phyloP scores from a whole-genome alignment of 1,140 invertebrate species.

The Psix sp. region DNA sequence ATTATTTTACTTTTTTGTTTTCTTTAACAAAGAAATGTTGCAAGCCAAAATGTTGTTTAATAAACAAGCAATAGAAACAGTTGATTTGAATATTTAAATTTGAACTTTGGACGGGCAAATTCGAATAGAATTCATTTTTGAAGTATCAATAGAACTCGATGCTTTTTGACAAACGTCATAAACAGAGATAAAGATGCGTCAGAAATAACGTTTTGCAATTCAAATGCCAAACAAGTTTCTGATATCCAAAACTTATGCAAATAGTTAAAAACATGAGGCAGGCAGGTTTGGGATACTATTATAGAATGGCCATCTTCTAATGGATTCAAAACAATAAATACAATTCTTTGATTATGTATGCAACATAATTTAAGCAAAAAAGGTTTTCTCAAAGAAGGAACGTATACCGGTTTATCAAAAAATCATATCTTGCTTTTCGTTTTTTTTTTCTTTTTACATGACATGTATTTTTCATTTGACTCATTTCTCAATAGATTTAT shows the following conservation, averaged over 20 bases:
- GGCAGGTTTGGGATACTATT: slow-evolving; percentile 9
- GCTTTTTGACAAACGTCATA: slow-evolving; percentile 15
- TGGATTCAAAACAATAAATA: slow-evolving; percentile 34
- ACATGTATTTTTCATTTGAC: no score
- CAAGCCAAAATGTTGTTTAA: no score
- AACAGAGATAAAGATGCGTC: slow-evolving; percentile 18
- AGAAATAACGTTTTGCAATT: slow-evolving; percentile 36
- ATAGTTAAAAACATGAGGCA: slow-evolving; percentile 22
- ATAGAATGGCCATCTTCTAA: slow-evolving; percentile 33
- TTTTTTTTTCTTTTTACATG: no score
- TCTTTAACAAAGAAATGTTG: no score
- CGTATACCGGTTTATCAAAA: slow-evolving; percentile 24
- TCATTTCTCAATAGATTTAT: no score
- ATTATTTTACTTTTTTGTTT: no score
- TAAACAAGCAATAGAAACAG: no score
- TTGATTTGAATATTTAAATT: no score
- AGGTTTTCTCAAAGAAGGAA: slow-evolving; percentile 13
- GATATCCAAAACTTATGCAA: slow-evolving; percentile 46
- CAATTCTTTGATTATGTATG: slow-evolving; percentile 41
- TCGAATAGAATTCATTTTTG: neutral
- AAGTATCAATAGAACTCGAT: neutral
- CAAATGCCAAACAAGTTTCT: slow-evolving; percentile 16
- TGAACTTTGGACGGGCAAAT: no score
- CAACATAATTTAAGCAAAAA: slow-evolving; percentile 42
- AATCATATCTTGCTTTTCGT: slow-evolving; percentile 16